Evolutionary conservation across 2,113 vertebrate species (phyloP).

Genomic region (Bambusicola thoracicus): DNA sequence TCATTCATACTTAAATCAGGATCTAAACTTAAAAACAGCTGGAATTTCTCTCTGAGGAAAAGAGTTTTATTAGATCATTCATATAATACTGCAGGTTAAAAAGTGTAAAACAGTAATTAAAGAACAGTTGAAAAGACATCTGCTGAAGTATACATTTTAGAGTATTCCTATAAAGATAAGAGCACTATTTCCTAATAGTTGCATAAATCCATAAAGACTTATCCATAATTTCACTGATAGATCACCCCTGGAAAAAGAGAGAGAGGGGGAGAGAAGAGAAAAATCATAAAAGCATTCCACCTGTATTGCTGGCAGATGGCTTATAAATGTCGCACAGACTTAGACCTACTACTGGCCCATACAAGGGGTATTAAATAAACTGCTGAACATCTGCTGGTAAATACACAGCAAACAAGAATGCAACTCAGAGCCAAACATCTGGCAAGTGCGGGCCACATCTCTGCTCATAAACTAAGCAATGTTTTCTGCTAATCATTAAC

Average conservation of each 20-base stretch:
- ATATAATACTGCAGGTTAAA: background rate
- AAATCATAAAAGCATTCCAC: constrained; percentile 84
- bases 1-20: background rate
- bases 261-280: background rate
- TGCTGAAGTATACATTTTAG: constrained; percentile 53
- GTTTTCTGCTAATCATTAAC: constrained; percentile 89
- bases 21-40: background rate
- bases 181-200: constrained; percentile 60
- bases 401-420: constrained; percentile 90
- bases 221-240: constrained; percentile 67
- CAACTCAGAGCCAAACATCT: constrained; percentile 86
- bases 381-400: constrained; percentile 89
- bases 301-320: constrained; percentile 87
- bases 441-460: constrained; percentile 85
- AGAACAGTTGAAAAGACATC: constrained; percentile 55
- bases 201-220: constrained; percentile 70
- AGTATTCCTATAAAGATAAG: constrained; percentile 67
- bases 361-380: constrained; percentile 81
- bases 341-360: constrained; percentile 78
- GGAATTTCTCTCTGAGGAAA: background rate
- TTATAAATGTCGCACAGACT: constrained; percentile 80
- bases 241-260: constrained; percentile 41
- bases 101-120: constrained; percentile 42
- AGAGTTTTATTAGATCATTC: background rate
- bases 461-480: constrained; percentile 88